Evolutionary conservation across 2,888 invertebrate genomes (phyloP), one percentile per base, ranked within the genome.

Genomic region (Laspeyria flexula): DNA sequence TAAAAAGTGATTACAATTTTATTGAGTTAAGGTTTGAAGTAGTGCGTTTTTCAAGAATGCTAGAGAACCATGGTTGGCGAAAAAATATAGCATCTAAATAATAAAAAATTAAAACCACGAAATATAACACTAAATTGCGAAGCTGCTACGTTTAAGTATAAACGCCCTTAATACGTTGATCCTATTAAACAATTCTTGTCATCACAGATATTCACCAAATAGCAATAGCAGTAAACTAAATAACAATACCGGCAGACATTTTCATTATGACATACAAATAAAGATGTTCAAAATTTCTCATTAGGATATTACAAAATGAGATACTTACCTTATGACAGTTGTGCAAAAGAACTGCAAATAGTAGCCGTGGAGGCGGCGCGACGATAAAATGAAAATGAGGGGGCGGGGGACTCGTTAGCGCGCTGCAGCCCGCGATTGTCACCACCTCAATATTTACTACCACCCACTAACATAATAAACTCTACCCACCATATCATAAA

Each of bases 381-480:
- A 65, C 76, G 83, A 86, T 87, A 86, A 88, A 88, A 88, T 86
- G 86, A 87, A 85, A 89, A 87, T 82, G 85, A 84, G 81, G 79
- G 72, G 81, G 74, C 60, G 77, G 73, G 82, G 77, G 79, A 73
- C 86, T 90, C 88, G 87, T 89, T 89, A 90, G 86, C 77, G 77
- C 78, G 68, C 75, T 78, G 79, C 78, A 81, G 78, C 78, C 73
- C 73, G 67, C 82, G 86, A 88, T 89, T 88, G 88, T 88, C 88
- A 81, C 86, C 68, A 81, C 78, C 84, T 84, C 80, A 81, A 84
- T 83, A 83, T 82, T 82, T 75, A 80, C 64, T 61, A 73, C 70
- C 46, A 50, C 45, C 39, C 31, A 49, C 43, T 48, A 60, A 57
- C 52, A 78, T 77, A 78, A 70, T 53, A 54, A 49, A 73, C 83